These are phyloP conservation scores for Crambe crambe DNA, from an alignment of 37 sponge, comb jelly and placozoan species.

Conservation along the genomic window DNA sequence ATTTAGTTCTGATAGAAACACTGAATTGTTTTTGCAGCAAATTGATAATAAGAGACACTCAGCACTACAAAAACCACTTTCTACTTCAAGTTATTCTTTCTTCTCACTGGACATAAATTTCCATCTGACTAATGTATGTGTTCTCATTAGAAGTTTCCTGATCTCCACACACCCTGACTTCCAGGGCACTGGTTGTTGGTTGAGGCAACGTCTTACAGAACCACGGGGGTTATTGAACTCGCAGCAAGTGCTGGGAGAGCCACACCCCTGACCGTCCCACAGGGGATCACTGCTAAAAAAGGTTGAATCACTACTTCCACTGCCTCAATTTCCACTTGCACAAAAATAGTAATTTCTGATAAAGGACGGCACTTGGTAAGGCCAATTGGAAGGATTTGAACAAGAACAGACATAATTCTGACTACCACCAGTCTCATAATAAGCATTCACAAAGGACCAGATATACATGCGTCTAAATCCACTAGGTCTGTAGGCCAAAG, in stretches of 20 bases:
- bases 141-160: not conserved
- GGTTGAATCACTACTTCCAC: not conserved
- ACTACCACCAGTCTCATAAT: not conserved
- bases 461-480: conserved; percentile 14
- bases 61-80: too few relatives aligned
- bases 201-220: conserved; percentile 18
- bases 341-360: conserved; percentile 28
- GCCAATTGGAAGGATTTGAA: not conserved
- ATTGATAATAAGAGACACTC: too few relatives aligned
- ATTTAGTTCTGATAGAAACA: too few relatives aligned
- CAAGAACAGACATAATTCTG: not conserved
- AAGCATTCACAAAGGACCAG: conserved; percentile 48
- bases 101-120: conserved; percentile 19
- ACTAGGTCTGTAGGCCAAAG: not conserved
- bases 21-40: too few relatives aligned
- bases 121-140: not conserved
- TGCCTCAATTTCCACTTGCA: not conserved
- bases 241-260: conserved; percentile 22
- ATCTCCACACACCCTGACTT: conserved; percentile 15
- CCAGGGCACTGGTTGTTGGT: conserved; percentile 1
- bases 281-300: conserved; percentile 16
- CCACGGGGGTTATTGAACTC: conserved; percentile 25
- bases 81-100: too few relatives aligned
- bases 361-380: conserved; percentile 9
- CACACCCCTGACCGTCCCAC: conserved; percentile 33